Percentiles rank a stretch among this genome's conserved stretches.
These are phyloP conservation scores for Daktulosphaira vitifoliae DNA, from an alignment of 1,140 invertebrate genomes.

Conservation along the genomic window DNA sequence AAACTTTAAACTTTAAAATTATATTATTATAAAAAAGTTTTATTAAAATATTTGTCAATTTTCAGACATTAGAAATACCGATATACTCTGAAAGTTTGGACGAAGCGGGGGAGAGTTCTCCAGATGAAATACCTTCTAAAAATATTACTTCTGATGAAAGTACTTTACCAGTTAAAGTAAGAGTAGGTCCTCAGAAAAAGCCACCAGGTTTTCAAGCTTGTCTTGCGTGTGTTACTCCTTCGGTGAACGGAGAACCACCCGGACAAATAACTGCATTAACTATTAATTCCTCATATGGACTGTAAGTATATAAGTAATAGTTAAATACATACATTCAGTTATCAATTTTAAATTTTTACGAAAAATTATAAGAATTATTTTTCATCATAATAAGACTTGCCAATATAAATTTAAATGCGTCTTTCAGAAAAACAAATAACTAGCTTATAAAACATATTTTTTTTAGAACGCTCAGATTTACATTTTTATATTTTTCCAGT, in stretches of 20 bases:
- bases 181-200: constrained; percentile 66
- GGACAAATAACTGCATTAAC: constrained; percentile 79
- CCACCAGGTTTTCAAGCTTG: constrained; percentile 89
- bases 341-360: too few species aligned
- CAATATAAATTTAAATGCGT: too few species aligned
- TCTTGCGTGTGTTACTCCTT: constrained; percentile 82
- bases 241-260: constrained; percentile 66
- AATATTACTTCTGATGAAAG: background rate
- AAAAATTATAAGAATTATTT: too few species aligned
- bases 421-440: too few species aligned
- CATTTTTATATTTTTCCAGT: too few species aligned
- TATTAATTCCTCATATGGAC: constrained; percentile 90
- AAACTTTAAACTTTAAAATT: too few species aligned
- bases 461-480: too few species aligned
- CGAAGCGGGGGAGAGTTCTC: constrained; percentile 15
- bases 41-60: background rate
- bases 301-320: constrained; percentile 82
- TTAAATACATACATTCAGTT: too few species aligned
- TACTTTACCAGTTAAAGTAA: constrained; percentile 58
- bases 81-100: constrained; percentile 23
- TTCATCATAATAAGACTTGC: too few species aligned
- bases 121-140: constrained; percentile 18
- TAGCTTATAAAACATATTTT: too few species aligned
- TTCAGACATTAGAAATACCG: constrained; percentile 15
- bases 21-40: too few species aligned